phyloP scores from a whole-genome alignment of 2,888 invertebrate genomes.

The Cremastinae sp. region DNA sequence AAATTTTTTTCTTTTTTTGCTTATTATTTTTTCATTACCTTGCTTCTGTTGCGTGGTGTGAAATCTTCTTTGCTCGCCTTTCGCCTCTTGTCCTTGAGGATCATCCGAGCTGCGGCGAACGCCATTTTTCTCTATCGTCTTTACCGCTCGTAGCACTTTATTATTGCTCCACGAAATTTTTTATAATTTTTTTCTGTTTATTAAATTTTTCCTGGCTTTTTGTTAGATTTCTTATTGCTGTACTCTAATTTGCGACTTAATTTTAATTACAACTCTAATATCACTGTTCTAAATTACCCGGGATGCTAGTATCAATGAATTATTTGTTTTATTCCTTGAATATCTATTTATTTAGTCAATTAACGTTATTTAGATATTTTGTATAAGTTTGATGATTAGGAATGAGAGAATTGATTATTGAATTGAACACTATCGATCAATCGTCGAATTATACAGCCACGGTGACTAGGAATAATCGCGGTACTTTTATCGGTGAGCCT shows the following conservation, averaged over 20 bases:
- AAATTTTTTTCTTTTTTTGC: slow-evolving; percentile 2
- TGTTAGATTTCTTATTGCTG: slow-evolving; percentile 28
- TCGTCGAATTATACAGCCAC: slow-evolving; percentile 70
- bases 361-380: slow-evolving; percentile 27
- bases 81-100: slow-evolving; percentile 89
- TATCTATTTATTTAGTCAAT: slow-evolving; percentile 16
- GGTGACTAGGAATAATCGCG: slow-evolving; percentile 64
- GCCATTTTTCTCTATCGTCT: slow-evolving; percentile 83
- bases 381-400: slow-evolving; percentile 49
- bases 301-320: slow-evolving; percentile 33
- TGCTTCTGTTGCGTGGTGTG: slow-evolving; percentile 88
- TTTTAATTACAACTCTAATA: slow-evolving; percentile 40
- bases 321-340: slow-evolving; percentile 16
- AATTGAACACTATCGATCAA: slow-evolving; percentile 74
- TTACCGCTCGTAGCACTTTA: slow-evolving; percentile 48
- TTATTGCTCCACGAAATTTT: slow-evolving; percentile 64
- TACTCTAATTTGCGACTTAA: slow-evolving; percentile 18
- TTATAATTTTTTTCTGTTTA: background rate
- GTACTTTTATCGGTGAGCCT: slow-evolving; percentile 61
- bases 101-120: slow-evolving; percentile 92
- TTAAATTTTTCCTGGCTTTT: slow-evolving; percentile 7
- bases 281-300: slow-evolving; percentile 54
- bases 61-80: slow-evolving; percentile 92
- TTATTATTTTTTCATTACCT: slow-evolving; percentile 83
- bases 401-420: slow-evolving; percentile 62